Conservation (phyloP, 2,797 vertebrate genomes). For the Gallinago solitaria region DNA sequence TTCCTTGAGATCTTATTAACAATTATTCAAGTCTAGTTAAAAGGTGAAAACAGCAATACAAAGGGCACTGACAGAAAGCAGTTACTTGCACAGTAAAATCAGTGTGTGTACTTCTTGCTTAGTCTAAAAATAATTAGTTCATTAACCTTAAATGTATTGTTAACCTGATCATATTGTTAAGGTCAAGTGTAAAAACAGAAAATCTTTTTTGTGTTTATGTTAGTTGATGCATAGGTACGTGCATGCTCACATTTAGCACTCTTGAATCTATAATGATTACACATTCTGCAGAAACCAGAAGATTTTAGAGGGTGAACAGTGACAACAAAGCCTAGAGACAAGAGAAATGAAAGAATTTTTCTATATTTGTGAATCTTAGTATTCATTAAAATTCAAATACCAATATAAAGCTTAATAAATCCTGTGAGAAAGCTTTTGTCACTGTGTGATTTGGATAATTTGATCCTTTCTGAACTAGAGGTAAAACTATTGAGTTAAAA, state of each 20-base stretch:
- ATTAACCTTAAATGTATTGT: slow-evolving; percentile 48
- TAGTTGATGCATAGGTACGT: not conserved
- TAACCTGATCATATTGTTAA: slow-evolving; percentile 45
- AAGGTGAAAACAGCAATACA: not conserved
- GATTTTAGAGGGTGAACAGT: not conserved
- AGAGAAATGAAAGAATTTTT: not conserved
- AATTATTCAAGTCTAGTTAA: slow-evolving; percentile 26
- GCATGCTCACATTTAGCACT: not conserved
- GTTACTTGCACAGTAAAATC: slow-evolving; percentile 41
- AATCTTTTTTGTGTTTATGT: not conserved
- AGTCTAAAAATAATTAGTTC: slow-evolving; percentile 48
- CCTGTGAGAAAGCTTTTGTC: not conserved
- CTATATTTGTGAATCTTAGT: not conserved
- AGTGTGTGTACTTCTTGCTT: not conserved
- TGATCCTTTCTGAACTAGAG: not conserved
- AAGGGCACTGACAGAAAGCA: not conserved
- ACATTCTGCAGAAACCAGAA: not conserved
- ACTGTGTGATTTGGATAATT: not conserved
- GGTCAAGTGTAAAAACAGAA: slow-evolving; percentile 16
- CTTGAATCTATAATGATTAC: not conserved
- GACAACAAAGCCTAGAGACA: not conserved
- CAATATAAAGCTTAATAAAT: not conserved
- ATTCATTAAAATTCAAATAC: not conserved
- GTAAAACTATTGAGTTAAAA: not conserved
- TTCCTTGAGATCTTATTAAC: not conserved